These are phyloP conservation scores for Desmophyllum pertusum DNA, from an alignment of 92 coral and sea anemone genomes.

Conservation along the genomic window DNA sequence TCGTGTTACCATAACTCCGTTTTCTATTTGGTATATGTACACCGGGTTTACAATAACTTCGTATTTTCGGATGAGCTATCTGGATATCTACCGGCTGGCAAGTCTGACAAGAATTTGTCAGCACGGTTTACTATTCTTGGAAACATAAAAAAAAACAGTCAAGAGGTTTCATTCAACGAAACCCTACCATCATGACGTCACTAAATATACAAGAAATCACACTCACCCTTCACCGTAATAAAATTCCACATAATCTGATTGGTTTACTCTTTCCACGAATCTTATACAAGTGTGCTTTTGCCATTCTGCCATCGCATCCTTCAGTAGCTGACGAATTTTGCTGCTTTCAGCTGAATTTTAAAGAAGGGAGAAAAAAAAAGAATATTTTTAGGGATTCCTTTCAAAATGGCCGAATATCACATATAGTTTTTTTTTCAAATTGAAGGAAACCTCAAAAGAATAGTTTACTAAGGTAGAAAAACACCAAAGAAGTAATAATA, in stretches of 20 bases:
- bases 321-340: conserved; percentile 57
- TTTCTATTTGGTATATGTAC: too few species aligned
- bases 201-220: not conserved
- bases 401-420: not conserved
- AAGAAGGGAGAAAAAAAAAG: not conserved
- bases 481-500: too few species aligned
- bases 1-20: too few species aligned
- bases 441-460: too few species aligned
- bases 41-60: too few species aligned
- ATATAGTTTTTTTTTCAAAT: too few species aligned
- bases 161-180: not conserved
- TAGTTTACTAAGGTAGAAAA: too few species aligned
- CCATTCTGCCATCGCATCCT: conserved; percentile 86
- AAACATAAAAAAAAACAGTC: not conserved
- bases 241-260: conserved; percentile 81
- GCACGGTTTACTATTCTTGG: not conserved
- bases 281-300: conserved; percentile 73
- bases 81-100: too few species aligned
- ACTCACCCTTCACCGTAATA: conserved; percentile 85
- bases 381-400: not conserved
- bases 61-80: too few species aligned
- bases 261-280: conserved; percentile 73
- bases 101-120: too few species aligned
- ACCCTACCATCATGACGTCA: not conserved
- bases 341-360: conserved; percentile 54